Base-by-base conservation (phyloP, 1,140 invertebrate genomes). In the Drosophila mauritiana region DNA sequence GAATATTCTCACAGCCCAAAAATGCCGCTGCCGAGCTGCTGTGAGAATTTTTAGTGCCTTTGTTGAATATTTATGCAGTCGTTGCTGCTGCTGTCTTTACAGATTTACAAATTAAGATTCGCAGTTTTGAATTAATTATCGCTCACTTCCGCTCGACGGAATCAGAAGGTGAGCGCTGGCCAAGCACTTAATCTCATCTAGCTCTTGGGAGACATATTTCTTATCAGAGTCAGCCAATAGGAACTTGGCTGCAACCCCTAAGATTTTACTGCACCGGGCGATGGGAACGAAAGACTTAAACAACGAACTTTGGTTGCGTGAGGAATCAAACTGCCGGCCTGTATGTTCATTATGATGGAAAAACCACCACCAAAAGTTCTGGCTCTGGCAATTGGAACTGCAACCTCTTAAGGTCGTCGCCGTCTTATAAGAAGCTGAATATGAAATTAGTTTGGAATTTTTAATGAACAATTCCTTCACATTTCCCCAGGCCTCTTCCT, bases 391-490 rank as follows among this genome's bases (percentile, higher is more conserved):
- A 80, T 80, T 89, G 75, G 75, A 83, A 80, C 46, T 83, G 83
- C 84, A 80, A 83, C 79, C 70, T 83, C 83, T 83, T 85, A 77
- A 82, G 80, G 82, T 69, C 74, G 73, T 39, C 61, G 61, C 49
- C 72, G 63, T 90, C 84, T 80, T 89, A 89, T 89, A 89, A 90
- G 84, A 88, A 59, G 77, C 73, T 89, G 84, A 89, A 89, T 89
- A 84, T 84, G 84, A 89, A 89, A 89, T 90, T 84, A 90, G 84
- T 80, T 72, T 69, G 84, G 74, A 80, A 88, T 89, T 89, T 84
- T 90, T 84, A 90, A 89, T 89, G 84, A 78, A 80, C 73, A 80
- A 68, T 89, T 69, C 69, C 79, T 69, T 70, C 5, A 42, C 52
- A 40, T 85, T 74, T 67, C 45, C 62, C 65, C 73, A 62, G 61